Conservation (phyloP, 1,140 invertebrate species). For the Portunus trituberculatus region DNA sequence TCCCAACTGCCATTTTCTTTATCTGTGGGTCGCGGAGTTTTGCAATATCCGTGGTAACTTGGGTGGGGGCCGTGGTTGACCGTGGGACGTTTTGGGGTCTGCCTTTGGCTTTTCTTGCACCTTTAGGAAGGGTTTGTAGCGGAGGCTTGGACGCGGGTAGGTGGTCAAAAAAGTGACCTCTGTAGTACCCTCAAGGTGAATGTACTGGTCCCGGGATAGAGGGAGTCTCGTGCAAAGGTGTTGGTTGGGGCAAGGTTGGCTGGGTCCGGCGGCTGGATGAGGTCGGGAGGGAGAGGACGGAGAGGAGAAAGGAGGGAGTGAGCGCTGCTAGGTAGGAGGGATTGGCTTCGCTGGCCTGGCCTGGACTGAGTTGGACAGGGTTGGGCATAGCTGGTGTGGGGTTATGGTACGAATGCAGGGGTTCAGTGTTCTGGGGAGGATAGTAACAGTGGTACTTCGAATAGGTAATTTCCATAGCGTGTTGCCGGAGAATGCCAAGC, state of each 20-base stretch:
- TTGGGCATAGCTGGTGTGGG: too few species aligned
- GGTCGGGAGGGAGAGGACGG: not conserved
- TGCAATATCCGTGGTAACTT: not conserved
- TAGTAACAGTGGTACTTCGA: too few species aligned
- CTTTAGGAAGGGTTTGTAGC: not conserved
- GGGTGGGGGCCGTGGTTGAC: not conserved
- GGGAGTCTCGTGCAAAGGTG: not conserved
- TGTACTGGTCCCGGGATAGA: slow-evolving; percentile 2
- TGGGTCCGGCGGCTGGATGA: not conserved
- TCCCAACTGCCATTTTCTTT: not conserved
- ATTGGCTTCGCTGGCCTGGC: too few species aligned
- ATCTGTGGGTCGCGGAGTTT: not conserved
- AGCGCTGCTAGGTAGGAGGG: too few species aligned
- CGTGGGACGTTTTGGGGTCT: slow-evolving; percentile 8
- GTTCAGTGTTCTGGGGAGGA: too few species aligned
- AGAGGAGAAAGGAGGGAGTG: too few species aligned
- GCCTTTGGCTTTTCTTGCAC: not conserved
- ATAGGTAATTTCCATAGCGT: too few species aligned
- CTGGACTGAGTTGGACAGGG: too few species aligned
- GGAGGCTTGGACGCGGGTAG: not conserved
- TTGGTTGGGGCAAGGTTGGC: not conserved
- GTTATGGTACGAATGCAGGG: too few species aligned
- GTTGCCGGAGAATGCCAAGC: not conserved
- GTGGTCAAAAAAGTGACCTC: slow-evolving; percentile 8
- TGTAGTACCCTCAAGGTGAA: not conserved